phyloP scores from a whole-genome alignment of 2,113 vertebrate species.

The Nothobranchius kuhntae region DNA sequence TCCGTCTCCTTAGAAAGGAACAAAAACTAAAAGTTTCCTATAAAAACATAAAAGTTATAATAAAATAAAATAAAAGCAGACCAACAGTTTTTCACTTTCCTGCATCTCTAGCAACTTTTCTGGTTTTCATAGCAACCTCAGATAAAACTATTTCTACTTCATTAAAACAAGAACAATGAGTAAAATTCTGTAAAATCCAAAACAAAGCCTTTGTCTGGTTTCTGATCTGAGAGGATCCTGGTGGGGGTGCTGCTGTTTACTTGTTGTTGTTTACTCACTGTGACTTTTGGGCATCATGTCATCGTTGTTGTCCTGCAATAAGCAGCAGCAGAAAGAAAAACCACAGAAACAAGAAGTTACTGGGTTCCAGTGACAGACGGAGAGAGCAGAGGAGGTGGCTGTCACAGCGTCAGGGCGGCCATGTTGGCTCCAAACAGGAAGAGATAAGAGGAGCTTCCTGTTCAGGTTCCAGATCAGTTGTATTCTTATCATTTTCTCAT shows the following conservation, averaged over 20 bases:
- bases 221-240: conserved; percentile 1
- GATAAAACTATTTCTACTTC: no score
- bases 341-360: conserved; percentile 93
- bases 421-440: conserved; percentile 19
- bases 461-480: no score
- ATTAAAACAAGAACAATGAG: no score
- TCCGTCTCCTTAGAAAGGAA: no score
- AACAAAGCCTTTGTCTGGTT: no score
- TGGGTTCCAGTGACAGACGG: conserved; percentile 69
- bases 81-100: no score
- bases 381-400: conserved; percentile 67
- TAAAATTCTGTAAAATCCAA: no score
- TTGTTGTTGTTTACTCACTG: conserved; percentile 87
- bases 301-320: conserved; percentile 96
- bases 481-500: neutral
- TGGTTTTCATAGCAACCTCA: no score
- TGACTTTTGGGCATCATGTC: conserved; percentile 94
- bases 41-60: no score
- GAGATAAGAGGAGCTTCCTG: neutral
- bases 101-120: no score
- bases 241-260: conserved; percentile 12
- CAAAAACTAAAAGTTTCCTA: no score
- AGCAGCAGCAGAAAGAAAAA: conserved; percentile 79
- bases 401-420: conserved; percentile 65
- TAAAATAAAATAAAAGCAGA: no score